Evolutionary conservation across 1,140 invertebrate genomes (phyloP).

Genomic region (Drosophila murphyi): DNA sequence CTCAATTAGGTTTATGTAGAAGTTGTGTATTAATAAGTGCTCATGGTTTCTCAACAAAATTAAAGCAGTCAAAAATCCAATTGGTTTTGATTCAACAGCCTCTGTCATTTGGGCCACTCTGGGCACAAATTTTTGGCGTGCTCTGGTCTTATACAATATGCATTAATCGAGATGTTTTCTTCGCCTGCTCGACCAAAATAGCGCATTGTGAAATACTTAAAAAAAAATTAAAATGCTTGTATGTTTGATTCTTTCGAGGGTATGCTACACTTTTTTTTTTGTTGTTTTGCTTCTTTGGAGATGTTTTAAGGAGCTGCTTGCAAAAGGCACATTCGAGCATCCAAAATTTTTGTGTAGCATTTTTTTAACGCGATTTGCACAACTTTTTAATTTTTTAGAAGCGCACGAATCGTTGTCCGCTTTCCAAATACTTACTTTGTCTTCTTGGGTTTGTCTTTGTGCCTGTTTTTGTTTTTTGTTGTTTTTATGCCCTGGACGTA

Average conservation of each 20-base stretch:
- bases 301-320: background rate
- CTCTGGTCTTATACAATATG: slow-evolving; percentile 7
- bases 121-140: background rate
- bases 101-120: background rate
- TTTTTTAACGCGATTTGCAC: slow-evolving; percentile 42
- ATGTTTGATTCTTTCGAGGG: background rate
- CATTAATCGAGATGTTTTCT: slow-evolving; percentile 12
- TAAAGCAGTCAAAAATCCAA: too few species aligned
- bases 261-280: too few species aligned
- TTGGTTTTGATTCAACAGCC: too few species aligned
- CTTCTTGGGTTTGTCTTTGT: slow-evolving; percentile 37
- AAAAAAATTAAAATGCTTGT: slow-evolving; percentile 22
- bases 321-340: slow-evolving; percentile 7
- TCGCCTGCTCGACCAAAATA: background rate
- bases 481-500: slow-evolving; percentile 59
- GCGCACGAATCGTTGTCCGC: slow-evolving; percentile 21
- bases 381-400: slow-evolving; percentile 56
- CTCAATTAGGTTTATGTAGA: too few species aligned
- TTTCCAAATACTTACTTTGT: slow-evolving; percentile 37
- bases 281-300: too few species aligned
- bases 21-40: too few species aligned
- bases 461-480: background rate
- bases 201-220: slow-evolving; percentile 21
- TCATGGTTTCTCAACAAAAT: too few species aligned
- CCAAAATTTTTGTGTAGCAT: slow-evolving; percentile 4